These are phyloP conservation scores for Cryptoblepharus egeriae DNA, from an alignment of 2,797 vertebrate genomes.

Conservation along the genomic window DNA sequence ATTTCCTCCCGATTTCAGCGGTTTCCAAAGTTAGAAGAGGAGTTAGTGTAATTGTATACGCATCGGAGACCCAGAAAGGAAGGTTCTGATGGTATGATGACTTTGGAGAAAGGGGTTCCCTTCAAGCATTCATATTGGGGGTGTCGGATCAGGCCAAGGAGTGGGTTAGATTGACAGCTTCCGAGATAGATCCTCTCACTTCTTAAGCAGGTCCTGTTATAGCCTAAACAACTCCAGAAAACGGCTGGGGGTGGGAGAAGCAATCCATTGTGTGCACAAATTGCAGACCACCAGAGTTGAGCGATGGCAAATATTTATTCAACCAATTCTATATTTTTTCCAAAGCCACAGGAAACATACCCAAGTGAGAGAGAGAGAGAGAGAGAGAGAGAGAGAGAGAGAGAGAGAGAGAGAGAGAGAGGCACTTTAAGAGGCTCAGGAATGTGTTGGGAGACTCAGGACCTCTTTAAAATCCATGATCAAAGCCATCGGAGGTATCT, in stretches of 20 bases:
- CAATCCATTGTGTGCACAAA: background rate
- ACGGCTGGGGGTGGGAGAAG: background rate
- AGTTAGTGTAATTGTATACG: no score
- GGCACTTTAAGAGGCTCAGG: constrained; percentile 42
- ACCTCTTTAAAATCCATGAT: constrained; percentile 38
- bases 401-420: no score
- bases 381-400: no score
- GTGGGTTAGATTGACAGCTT: background rate
- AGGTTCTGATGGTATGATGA: no score
- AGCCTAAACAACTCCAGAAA: background rate
- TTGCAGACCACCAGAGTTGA: constrained; percentile 8
- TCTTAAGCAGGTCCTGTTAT: background rate
- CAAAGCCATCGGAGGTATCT: constrained; percentile 44
- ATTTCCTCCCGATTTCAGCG: no score
- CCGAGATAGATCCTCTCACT: background rate
- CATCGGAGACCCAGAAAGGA: background rate
- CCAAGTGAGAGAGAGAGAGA: constrained; percentile 24
- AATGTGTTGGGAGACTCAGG: constrained; percentile 6
- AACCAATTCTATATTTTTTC: constrained; percentile 25
- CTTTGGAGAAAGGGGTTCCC: background rate
- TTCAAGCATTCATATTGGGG: no score
- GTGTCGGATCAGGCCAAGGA: no score
- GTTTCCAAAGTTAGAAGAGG: background rate
- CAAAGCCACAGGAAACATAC: constrained; percentile 26
- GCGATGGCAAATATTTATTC: constrained; percentile 39